Conservation (phyloP, 2,888 invertebrate species). For the Cheilosia variabilis region DNA sequence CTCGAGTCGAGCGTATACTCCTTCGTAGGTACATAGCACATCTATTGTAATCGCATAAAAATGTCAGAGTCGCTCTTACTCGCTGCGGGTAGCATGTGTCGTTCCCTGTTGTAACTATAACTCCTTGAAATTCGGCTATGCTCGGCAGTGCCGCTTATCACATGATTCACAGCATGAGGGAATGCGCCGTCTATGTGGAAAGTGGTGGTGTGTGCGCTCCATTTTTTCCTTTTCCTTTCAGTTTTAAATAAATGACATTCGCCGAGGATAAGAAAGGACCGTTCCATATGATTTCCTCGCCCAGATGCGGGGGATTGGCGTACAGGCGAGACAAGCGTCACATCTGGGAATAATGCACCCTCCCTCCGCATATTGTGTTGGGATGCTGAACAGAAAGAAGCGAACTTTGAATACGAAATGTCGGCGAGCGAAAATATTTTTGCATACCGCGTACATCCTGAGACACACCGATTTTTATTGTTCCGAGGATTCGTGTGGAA, state of each 20-base stretch:
- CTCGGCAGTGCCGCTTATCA: slow-evolving; percentile 57
- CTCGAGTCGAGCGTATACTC: slow-evolving; percentile 36
- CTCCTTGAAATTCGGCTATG: slow-evolving; percentile 51
- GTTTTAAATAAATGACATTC: slow-evolving; percentile 74
- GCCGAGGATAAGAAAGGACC: slow-evolving; percentile 64
- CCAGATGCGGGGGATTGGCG: background rate
- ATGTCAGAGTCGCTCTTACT: slow-evolving; percentile 64
- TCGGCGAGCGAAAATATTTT: slow-evolving; percentile 67
- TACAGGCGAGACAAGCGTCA: slow-evolving; percentile 56
- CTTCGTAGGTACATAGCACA: slow-evolving; percentile 48
- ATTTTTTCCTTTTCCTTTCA: slow-evolving; percentile 43
- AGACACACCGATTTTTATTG: slow-evolving; percentile 74
- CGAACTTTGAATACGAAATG: slow-evolving; percentile 67
- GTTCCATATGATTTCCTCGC: slow-evolving; percentile 64
- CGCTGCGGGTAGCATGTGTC: slow-evolving; percentile 52
- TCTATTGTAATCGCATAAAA: slow-evolving; percentile 72
- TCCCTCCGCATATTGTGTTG: slow-evolving; percentile 6
- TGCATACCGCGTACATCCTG: slow-evolving; percentile 64
- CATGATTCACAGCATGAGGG: slow-evolving; percentile 61
- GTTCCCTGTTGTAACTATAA: slow-evolving; percentile 53
- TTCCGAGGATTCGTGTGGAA: slow-evolving; percentile 60
- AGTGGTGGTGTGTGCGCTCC: slow-evolving; percentile 31
- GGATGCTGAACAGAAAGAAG: slow-evolving; percentile 27
- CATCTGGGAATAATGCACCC: slow-evolving; percentile 66
- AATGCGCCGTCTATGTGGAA: slow-evolving; percentile 55